Evolutionary conservation across 2,888 invertebrate genomes (phyloP).

Genomic region (Hetaerina titia): DNA sequence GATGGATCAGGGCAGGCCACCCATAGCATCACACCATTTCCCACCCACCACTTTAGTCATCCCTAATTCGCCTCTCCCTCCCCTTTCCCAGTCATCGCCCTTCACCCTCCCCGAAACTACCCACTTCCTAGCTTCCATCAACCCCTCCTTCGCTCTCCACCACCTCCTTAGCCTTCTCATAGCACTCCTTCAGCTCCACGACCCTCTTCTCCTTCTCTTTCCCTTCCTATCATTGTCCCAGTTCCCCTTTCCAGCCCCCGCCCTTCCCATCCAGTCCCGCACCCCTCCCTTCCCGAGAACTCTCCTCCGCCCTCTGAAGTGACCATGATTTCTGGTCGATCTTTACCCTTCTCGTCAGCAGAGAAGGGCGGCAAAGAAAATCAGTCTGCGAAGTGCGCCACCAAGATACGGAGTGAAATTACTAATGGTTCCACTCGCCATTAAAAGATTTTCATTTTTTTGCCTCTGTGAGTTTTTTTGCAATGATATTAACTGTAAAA

Average conservation of each 20-base stretch:
- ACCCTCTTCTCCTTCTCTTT: neutral
- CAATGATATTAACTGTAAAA: too few species aligned
- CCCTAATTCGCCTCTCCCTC: neutral
- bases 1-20: conserved; percentile 2
- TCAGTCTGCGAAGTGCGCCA: neutral
- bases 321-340: conserved; percentile 30
- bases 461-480: neutral
- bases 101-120: neutral
- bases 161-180: neutral
- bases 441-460: neutral
- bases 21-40: neutral
- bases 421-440: too few species aligned
- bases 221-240: neutral
- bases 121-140: neutral
- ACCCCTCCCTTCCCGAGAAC: neutral
- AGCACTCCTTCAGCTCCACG: neutral
- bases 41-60: neutral
- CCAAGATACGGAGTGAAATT: neutral
- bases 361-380: neutral
- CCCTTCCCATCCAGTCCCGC: neutral
- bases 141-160: neutral
- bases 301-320: neutral
- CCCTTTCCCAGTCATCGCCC: neutral
- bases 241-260: neutral
- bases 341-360: neutral